Evolutionary conservation across 2,113 vertebrate species (phyloP).

Genomic region (Cairina moschata): DNA sequence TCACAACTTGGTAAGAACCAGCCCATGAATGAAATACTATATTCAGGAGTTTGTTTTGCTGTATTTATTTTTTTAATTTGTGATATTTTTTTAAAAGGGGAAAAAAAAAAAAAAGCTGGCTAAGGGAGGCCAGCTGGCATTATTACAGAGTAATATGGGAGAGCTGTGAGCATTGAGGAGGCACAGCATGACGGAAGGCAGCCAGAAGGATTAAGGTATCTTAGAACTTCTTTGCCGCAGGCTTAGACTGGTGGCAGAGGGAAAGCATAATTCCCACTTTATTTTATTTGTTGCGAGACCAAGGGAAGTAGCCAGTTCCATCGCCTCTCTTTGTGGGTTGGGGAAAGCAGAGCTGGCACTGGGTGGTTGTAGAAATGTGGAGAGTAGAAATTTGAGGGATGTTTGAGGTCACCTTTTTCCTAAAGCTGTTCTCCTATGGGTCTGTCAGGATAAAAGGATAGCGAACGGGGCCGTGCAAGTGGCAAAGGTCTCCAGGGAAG

Average conservation of each 20-base stretch:
- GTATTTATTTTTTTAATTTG: neutral
- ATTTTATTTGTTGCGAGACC: neutral
- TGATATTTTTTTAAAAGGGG: neutral
- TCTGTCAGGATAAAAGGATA: neutral
- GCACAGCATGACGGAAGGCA: constrained; percentile 42
- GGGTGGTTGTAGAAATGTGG: fast-evolving
- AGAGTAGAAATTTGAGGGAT: neutral
- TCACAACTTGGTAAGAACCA: constrained; percentile 16
- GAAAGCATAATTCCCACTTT: constrained; percentile 34
- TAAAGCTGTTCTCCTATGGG: neutral
- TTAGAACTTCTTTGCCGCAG: constrained; percentile 68
- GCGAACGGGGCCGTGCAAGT: fast-evolving
- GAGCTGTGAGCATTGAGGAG: constrained; percentile 32
- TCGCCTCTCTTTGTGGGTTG: neutral
- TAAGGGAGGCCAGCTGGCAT: constrained; percentile 42
- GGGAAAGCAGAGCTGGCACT: neutral
- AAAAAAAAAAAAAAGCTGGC: neutral
- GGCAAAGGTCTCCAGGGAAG: neutral
- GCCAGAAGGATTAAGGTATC: constrained; percentile 69
- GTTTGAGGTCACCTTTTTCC: neutral
- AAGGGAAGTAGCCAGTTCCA: neutral
- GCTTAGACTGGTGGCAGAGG: constrained; percentile 62
- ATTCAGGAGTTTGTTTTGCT: neutral
- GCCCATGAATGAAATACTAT: constrained; percentile 1
- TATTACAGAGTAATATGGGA: constrained; percentile 22